Percentiles rank a stretch among this genome's conserved stretches.
These are phyloP conservation scores for Anhinga anhinga DNA, from an alignment of 2,113 vertebrate genomes.

Conservation along the genomic window DNA sequence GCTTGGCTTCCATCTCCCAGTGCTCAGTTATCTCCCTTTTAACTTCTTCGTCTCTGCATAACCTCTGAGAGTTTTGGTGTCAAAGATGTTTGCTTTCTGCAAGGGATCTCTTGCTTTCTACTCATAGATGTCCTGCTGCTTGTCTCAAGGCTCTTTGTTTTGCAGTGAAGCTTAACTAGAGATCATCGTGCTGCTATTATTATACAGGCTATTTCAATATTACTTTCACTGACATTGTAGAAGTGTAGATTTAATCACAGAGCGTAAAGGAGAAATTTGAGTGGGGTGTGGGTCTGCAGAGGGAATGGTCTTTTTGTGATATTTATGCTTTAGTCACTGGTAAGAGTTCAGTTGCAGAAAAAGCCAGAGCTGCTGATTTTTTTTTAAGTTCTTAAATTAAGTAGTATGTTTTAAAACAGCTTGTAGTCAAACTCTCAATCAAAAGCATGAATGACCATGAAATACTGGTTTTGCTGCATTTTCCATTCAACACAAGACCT, in stretches of 20 bases:
- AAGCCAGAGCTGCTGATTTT: not conserved
- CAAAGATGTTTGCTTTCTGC: not conserved
- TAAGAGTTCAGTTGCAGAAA: not conserved
- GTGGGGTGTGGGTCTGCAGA: not conserved
- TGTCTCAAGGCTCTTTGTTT: not conserved
- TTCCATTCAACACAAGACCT: not conserved
- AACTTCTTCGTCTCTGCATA: not conserved
- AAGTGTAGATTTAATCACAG: not conserved
- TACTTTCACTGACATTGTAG: not conserved
- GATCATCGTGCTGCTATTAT: not conserved
- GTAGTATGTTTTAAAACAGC: not conserved
- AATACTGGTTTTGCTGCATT: not conserved
- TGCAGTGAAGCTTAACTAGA: not conserved
- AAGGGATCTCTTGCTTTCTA: not conserved
- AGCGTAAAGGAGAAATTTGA: not conserved
- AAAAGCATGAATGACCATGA: not conserved
- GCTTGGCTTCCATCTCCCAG: not conserved
- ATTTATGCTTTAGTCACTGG: not conserved
- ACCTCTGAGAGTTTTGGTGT: not conserved
- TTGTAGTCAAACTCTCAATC: not conserved
- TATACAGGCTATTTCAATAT: not conserved
- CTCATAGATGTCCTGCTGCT: not conserved
- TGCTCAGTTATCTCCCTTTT: not conserved
- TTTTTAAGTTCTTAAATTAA: not conserved
- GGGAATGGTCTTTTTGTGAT: not conserved